phyloP scores from a whole-genome alignment of 2,888 invertebrate species.

The Agapetus fuscipes region DNA sequence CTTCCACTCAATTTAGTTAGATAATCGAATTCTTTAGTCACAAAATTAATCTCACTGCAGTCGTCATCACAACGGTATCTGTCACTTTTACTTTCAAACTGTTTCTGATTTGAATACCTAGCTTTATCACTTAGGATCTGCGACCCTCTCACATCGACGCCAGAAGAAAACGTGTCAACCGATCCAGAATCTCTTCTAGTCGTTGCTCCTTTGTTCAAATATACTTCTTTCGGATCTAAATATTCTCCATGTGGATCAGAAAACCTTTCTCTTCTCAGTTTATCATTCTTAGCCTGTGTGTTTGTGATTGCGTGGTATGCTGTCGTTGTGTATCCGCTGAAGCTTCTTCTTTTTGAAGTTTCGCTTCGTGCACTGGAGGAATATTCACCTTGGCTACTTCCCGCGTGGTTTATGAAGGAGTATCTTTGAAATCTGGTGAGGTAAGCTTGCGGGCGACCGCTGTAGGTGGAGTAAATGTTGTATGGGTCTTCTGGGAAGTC shows the following conservation, averaged over 20 bases:
- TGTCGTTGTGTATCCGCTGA: not conserved
- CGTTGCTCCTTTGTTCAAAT: not conserved
- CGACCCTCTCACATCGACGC: not conserved
- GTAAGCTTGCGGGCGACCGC: slow-evolving; percentile 9
- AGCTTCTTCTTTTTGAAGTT: slow-evolving; percentile 5
- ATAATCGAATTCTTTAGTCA: slow-evolving; percentile 16
- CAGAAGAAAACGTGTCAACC: not conserved
- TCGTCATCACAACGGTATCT: not conserved
- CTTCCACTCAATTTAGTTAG: slow-evolving; percentile 9
- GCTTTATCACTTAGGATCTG: not conserved
- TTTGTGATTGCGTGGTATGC: not conserved
- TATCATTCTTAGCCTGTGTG: not conserved
- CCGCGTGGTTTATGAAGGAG: not conserved
- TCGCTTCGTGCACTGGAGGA: slow-evolving; percentile 5
- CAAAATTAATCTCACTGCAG: slow-evolving; percentile 11
- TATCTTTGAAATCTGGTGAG: slow-evolving; percentile 11
- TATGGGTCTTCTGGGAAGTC: slow-evolving; percentile 17
- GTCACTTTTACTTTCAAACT: too few species aligned
- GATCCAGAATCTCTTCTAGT: not conserved
- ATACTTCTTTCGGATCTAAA: not conserved
- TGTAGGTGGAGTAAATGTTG: slow-evolving; percentile 17
- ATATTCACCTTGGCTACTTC: not conserved
- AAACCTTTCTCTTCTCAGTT: not conserved
- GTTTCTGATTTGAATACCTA: too few species aligned
- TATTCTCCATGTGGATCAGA: not conserved